Percentiles rank a stretch among this genome's conserved stretches.
phyloP scores from a whole-genome alignment of 2,113 vertebrate genomes.

The Tautogolabrus adspersus region DNA sequence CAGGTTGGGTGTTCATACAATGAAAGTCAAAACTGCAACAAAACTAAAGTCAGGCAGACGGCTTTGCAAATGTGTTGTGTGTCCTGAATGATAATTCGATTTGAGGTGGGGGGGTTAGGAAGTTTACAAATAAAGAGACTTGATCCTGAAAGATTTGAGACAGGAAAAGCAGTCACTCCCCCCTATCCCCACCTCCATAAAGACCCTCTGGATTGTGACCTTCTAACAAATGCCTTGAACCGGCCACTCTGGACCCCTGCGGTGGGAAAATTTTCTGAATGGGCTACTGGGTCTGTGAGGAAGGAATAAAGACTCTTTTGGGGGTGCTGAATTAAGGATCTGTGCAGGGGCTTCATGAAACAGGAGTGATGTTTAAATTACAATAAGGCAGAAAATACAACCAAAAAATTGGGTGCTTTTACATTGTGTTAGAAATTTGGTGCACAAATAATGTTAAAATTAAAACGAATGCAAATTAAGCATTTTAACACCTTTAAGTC shows the following conservation, averaged over 20 bases:
- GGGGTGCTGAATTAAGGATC: conserved; percentile 58
- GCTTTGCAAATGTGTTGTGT: conserved; percentile 29
- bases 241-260: conserved; percentile 65
- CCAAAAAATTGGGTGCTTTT: conserved; percentile 1
- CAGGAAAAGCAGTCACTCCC: conserved; percentile 38
- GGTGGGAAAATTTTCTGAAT: conserved; percentile 81
- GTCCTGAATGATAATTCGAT: conserved; percentile 55
- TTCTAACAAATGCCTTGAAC: conserved; percentile 65
- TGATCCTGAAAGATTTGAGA: conserved; percentile 30
- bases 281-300: conserved; percentile 64
- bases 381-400: conserved; percentile 8
- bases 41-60: conserved; percentile 20
- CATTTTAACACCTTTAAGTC: background rate
- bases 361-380: conserved; percentile 59
- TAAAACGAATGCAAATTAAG: background rate
- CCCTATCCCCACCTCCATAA: conserved; percentile 41
- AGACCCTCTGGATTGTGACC: conserved; percentile 67
- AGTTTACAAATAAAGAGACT: conserved; percentile 12
- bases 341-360: conserved; percentile 43
- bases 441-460: background rate
- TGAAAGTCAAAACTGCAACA: background rate
- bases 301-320: conserved; percentile 64
- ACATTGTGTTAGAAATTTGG: background rate
- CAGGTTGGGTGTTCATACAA: background rate
- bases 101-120: conserved; percentile 15